Base-by-base conservation (phyloP, 1,140 invertebrate species). In the Dinoponera quadriceps region DNA sequence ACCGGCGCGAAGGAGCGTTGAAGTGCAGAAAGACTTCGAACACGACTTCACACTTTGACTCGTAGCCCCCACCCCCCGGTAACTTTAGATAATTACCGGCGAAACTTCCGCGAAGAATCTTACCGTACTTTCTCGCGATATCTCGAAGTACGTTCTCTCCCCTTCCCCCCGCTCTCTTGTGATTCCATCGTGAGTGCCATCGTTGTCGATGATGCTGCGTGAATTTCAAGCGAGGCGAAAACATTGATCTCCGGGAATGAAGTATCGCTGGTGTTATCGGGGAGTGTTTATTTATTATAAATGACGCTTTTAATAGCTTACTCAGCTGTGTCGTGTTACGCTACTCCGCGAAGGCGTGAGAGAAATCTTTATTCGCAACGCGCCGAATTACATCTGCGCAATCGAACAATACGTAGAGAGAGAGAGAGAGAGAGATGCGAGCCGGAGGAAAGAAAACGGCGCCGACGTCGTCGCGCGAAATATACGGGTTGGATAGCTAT, bases 41-140 rank as follows among this genome's bases (percentile, higher is more conserved):
- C 93, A 94, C 93, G 93, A 94, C 91, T 94, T 94, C 92, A 94
- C 93, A 94, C 93, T 94, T 94, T 93, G 93, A 92, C 93, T 94
- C 93, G 84, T 88, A 74, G 66, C 88, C 90, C 90, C 90, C 87
- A 71, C 65, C 88, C 90, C 90, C 90, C 87, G 90, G 91, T 93
- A 92, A 93, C 93, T 94, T 91, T 92, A 92, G 91, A 92, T 94
- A 94, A 94, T 94, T 94, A 94, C 92, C 92, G 92, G 91, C 88
- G 90, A 91, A 93, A 93, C 87, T 93, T 93, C 83, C 82, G 84
- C 78, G 86, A 88, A 87, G 88, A 84, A 92, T 90, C 88, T 91
- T 77, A 69, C 81, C n/a, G 74, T 78, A 75, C 49, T 86, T 83
- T 73, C 49, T 63, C 51, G 51, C 29, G 66, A 69, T 69, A 80